Base-by-base conservation (phyloP, 2,888 invertebrate genomes). In the Cheilosia grossa region DNA sequence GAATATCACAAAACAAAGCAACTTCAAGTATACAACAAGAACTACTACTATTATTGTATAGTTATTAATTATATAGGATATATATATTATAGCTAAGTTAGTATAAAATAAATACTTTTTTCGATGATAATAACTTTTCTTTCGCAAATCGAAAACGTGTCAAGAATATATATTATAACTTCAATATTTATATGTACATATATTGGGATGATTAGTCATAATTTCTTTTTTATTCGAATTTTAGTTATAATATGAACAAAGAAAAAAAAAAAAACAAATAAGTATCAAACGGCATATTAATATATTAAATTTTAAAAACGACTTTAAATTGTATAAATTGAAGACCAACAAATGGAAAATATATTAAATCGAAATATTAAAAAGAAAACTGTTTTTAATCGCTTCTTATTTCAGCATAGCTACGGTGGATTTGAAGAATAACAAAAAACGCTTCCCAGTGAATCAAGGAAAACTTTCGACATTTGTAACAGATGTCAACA, bases 281-380 rank as follows among this genome's bases (percentile, higher is more conserved):
- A 40, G 63, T 83, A 83, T 83, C 54, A 80, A 80, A 53, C 30
- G 42, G 61, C 42, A 53, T 83, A 69, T 69, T 21, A 72, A 54
- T 37, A 72, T 61, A 81, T 81, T 59, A 58, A 69, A 64, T 42
- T 53, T 17, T 24, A 15, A 63, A 66, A 75, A 56, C 33, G 49
- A 80, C 58, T 81, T 81, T 56, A 72, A 85, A 77, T 67, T 85
- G 81, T 81, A 73, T 66, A 81, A 75, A 81, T 75, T 85, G 56
- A 85, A 72, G 85, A 85, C 85, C 85, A 85, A 74, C 15, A 51
- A 61, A 53, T 47, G 49, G 67, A 67, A 77, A 75, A 72, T 75
- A 85, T 85, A 85, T 70, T 80, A 80, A 74, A 72, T 66, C 75
- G 61, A 85, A 77, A 67, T 77, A 72, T 70, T 64, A 58, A 10